Conservation (phyloP, 2,797 vertebrate genomes). For the Scolopax rusticola region DNA sequence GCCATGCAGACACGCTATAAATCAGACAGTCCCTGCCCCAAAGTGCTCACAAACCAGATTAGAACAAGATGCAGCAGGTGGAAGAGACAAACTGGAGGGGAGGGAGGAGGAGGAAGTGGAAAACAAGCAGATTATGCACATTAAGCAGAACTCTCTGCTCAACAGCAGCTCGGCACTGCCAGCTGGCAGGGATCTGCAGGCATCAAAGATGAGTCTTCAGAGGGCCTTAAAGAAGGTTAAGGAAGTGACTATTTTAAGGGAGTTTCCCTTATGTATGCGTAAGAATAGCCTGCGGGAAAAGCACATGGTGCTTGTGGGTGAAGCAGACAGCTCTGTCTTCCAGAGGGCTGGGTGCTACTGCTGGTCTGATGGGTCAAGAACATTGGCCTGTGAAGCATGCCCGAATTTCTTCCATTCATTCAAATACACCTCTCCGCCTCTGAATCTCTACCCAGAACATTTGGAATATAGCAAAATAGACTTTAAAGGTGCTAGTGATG, state of each 20-base stretch:
- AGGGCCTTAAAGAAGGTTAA: constrained; percentile 30
- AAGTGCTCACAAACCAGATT: constrained; percentile 59
- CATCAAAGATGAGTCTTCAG: constrained; percentile 49
- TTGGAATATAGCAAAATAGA: background rate
- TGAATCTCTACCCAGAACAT: background rate
- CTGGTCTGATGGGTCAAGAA: background rate
- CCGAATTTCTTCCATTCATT: background rate
- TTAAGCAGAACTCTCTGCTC: constrained; percentile 58
- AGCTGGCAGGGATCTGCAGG: constrained; percentile 53
- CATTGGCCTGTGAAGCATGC: background rate
- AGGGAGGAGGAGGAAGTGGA: constrained; percentile 65
- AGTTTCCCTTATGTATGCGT: constrained; percentile 59
- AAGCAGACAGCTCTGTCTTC: constrained; percentile 25
- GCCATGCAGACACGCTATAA: constrained; percentile 54
- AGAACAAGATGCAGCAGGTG: constrained; percentile 70
- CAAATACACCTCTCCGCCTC: background rate
- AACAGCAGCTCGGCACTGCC: constrained; percentile 39
- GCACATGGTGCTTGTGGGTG: constrained; percentile 12
- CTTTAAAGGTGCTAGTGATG: constrained; percentile 28
- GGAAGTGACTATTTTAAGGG: constrained; percentile 58
- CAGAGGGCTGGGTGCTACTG: background rate
- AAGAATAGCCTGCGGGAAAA: constrained; percentile 33
- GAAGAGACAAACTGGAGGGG: constrained; percentile 53
- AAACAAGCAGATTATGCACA: background rate
- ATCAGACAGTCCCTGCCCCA: constrained; percentile 66